These are phyloP conservation scores for Noctilio leporinus DNA, from an alignment of 2,113 vertebrate genomes.

Conservation along the genomic window DNA sequence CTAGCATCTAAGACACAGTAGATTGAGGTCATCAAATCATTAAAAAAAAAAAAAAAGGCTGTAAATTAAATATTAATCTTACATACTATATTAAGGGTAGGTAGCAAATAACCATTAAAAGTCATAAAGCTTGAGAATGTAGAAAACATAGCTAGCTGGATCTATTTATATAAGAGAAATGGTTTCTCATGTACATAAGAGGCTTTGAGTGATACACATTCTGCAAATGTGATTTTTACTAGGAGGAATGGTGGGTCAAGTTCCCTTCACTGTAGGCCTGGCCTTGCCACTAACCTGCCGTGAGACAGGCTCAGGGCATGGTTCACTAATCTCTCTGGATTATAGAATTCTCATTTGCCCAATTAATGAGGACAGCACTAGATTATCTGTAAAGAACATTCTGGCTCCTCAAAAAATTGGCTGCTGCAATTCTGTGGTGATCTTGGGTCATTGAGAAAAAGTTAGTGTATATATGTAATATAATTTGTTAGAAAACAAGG, in stretches of 20 bases:
- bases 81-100: not conserved
- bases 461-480: not conserved
- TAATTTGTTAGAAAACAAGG: not conserved
- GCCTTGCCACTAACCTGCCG: not conserved
- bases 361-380: constrained; percentile 42
- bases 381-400: constrained; percentile 48
- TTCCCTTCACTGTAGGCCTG: not conserved
- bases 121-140: not conserved
- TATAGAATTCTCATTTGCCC: constrained; percentile 62
- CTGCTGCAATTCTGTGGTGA: constrained; percentile 47
- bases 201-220: not conserved
- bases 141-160: not conserved
- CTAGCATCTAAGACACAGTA: not conserved
- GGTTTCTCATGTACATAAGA: not conserved
- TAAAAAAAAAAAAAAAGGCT: not conserved
- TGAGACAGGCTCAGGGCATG: constrained; percentile 19
- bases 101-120: not conserved
- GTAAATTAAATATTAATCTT: not conserved
- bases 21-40: not conserved
- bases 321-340: constrained; percentile 61
- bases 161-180: not conserved
- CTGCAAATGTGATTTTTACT: not conserved
- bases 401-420: constrained; percentile 25
- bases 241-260: not conserved
- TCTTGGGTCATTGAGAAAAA: constrained; percentile 50